Base-by-base conservation (phyloP, 2,797 vertebrate species). In the Sebastiscus tertius region DNA sequence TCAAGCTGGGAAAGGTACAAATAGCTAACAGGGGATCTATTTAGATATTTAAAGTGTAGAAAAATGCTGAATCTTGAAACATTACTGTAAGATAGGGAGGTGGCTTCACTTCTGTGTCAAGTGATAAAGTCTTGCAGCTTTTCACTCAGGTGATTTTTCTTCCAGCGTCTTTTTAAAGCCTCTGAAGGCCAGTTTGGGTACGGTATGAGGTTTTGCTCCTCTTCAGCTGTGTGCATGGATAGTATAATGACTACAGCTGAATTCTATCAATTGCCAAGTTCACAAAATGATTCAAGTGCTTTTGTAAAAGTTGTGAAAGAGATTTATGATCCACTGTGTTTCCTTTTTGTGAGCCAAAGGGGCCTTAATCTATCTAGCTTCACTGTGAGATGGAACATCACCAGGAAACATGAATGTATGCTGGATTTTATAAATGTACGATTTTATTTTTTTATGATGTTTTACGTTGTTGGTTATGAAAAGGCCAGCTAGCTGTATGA, bases 91-190 rank as follows among this genome's bases (percentile, higher is more conserved):
- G 4, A 18, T 34, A 31, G 13, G 14, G 1, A 60, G 33, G 31
- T 64, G 20, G 24, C 33, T 27, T 56, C 18, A 24, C 27, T 61
- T 60, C 26, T 36, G 4, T 39, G 63, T 68, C 5, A 24, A 31
- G 22, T 68, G 18, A 69, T 31, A 18, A 20, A 26, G 3, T 26
- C 9, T 18, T 42, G 67, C 55, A 84, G 68, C 24, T 1, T 87
- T 27, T 78, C 33, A 64, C 85, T 93, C 89, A 77, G 87, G 84
- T 55, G 58, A 81, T 62, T 14, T 72, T 68, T 77, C 54, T 77
- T 80, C 9, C 39, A 34, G 52, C 27, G 14, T 67, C 62, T 72
- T 84, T 9, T 71, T 58, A 46, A 49, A 73, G 68, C 3, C 7
- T 66, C 1, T 65, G 34, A 46, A 4, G 13, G 71, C 52, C 69